These are phyloP conservation scores for Chymomyza procnemis DNA, from an alignment of 2,888 invertebrate species.

Conservation along the genomic window DNA sequence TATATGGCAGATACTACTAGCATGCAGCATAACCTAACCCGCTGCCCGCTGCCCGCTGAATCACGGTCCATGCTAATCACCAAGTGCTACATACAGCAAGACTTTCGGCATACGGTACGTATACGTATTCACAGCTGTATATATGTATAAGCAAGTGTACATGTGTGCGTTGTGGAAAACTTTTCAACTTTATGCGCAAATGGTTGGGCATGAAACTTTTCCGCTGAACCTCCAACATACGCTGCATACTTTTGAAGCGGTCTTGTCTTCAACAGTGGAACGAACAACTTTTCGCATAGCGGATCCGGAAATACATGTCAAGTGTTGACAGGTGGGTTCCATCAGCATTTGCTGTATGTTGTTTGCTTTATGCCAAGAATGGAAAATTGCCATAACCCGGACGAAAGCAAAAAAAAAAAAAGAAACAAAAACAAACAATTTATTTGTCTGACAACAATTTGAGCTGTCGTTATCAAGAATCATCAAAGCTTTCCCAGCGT, in stretches of 20 bases:
- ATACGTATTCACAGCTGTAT: not conserved
- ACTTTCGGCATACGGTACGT: conserved; percentile 1
- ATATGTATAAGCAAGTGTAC: not conserved
- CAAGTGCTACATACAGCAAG: conserved; percentile 31
- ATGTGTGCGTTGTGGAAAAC: conserved; percentile 40
- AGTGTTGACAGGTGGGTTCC: conserved; percentile 60
- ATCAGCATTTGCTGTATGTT: conserved; percentile 15
- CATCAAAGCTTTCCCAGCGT: no score
- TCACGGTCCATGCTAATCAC: conserved; percentile 62
- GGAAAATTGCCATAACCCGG: conserved; percentile 29
- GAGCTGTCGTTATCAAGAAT: not conserved
- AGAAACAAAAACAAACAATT: conserved; percentile 13
- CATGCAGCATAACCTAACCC: not conserved
- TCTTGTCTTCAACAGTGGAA: conserved; percentile 13
- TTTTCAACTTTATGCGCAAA: conserved; percentile 65
- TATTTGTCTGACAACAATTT: no score
- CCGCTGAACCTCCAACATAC: conserved; percentile 32
- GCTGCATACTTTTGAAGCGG: conserved; percentile 8
- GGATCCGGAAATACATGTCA: conserved; percentile 71
- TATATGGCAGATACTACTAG: conserved; percentile 23
- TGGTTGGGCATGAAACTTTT: conserved; percentile 66
- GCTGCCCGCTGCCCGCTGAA: conserved; percentile 40
- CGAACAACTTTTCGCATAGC: conserved; percentile 67
- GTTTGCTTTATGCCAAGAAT: not conserved
- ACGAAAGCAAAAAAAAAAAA: conserved; percentile 16